phyloP scores from a whole-genome alignment of 2,888 invertebrate genomes.

The Drosophila mimica region DNA sequence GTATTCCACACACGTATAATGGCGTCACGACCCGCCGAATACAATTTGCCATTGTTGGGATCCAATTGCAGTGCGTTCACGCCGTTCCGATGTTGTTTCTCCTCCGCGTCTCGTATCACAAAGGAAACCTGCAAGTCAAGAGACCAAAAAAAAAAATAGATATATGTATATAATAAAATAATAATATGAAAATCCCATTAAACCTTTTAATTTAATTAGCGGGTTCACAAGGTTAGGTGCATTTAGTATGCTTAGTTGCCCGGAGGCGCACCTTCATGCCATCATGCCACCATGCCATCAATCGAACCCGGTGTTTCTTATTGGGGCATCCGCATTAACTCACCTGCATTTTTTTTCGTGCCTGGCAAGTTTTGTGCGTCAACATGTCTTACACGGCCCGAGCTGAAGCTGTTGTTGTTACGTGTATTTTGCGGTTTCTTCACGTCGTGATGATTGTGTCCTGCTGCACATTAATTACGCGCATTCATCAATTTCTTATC shows the following conservation, averaged over 20 bases:
- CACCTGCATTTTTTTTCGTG: constrained; percentile 87
- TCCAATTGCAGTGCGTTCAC: constrained; percentile 98
- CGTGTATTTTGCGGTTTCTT: constrained; percentile 45
- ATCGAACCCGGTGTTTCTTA: constrained; percentile 58
- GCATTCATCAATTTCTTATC: constrained; percentile 56
- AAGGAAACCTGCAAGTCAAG: constrained; percentile 92
- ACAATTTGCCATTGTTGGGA: constrained; percentile 93
- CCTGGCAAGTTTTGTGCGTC: constrained; percentile 85
- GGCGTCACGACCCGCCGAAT: constrained; percentile 96
- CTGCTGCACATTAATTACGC: constrained; percentile 56
- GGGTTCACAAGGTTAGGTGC: background rate
- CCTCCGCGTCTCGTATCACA: constrained; percentile 98
- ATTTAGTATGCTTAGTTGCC: background rate
- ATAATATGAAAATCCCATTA: background rate
- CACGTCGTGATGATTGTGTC: constrained; percentile 45
- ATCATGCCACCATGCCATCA: background rate
- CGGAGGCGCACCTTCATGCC: background rate
- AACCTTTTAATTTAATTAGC: constrained; percentile 35
- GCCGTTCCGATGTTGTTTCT: constrained; percentile 96
- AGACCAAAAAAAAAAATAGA: background rate
- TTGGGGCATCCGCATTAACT: constrained; percentile 44
- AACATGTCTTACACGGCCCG: constrained; percentile 82
- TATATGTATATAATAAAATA: background rate
- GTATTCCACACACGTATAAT: constrained; percentile 97
- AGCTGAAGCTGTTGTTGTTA: constrained; percentile 40